Base-by-base conservation (phyloP, 2,888 invertebrate species). In the Mimumesa dahlbomi region DNA sequence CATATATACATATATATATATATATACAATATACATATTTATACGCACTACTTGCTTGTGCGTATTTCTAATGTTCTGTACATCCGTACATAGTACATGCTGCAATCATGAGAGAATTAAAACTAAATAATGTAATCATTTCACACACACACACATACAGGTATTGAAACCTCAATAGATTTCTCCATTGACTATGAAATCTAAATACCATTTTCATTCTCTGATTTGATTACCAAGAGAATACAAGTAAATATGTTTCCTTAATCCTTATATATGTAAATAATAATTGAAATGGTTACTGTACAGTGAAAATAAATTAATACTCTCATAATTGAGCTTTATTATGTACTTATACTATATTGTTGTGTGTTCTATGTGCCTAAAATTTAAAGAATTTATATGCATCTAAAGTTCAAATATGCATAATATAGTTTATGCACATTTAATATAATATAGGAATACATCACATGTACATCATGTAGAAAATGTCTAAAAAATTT, bases 281-380 rank as follows among this genome's bases (percentile, higher is more conserved):
- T 64, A 34, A 13, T 43, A 36, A 61, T 46, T 13, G 29, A 16
- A 25, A 36, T 31, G 34, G 43, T 42, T 18, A 58, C 54, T 59
- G 22, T 64, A 59, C 9, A 70, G 19, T 31, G 46, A 31, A 31
- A 34, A n/a, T 40, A 54, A 19, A 7, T 13, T 13, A 45, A n/a
- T 54, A 25, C 53, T 77, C 74, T 64, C 62, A 50, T 64, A 45
- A 75, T 77, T 52, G 53, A 64, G 49, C 48, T 59, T 6, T 43
- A 7, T 73, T 77, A 54, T 75, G 72, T 78, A 79, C 66, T 73
- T 81, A 82, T 79, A 73, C 65, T 56, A 78, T 77, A 81, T 84
- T 73, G 66, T 81, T 85, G 84, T 84, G 84, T 87, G 84, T 87
- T 87, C 84, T 84, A 86, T 86, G 87, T 88, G 86, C 87, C 88